phyloP scores from a whole-genome alignment of 2,113 vertebrate species.

The Grallaria varia region DNA sequence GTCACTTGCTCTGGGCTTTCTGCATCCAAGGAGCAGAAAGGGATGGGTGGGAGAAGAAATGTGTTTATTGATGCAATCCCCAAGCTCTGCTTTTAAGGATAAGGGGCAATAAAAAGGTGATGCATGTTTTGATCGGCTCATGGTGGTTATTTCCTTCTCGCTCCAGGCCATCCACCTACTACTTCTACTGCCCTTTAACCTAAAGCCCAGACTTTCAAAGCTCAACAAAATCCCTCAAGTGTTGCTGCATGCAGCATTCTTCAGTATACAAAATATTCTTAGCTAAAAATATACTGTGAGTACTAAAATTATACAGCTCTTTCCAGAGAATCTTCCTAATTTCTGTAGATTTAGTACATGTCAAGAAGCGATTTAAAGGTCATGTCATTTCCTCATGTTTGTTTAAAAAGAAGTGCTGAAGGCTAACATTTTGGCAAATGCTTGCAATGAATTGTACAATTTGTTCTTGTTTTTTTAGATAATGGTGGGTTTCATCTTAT shows the following conservation, averaged over 20 bases:
- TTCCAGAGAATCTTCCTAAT: constrained; percentile 41
- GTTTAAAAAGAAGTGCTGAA: constrained; percentile 10
- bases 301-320: constrained; percentile 28
- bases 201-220: not conserved
- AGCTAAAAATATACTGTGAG: constrained; percentile 43
- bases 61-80: not conserved
- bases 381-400: constrained; percentile 42
- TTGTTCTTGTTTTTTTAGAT: not conserved
- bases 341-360: constrained; percentile 33
- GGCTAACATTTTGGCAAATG: constrained; percentile 8
- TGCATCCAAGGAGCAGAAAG: not conserved
- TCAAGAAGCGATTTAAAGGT: constrained; percentile 42
- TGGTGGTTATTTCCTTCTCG: not conserved
- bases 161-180: not conserved
- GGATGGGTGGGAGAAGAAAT: not conserved
- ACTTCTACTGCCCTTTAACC: not conserved
- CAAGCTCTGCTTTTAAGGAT: not conserved
- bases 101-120: not conserved
- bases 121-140: not conserved
- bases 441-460: not conserved
- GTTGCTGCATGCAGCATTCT: not conserved
- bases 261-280: not conserved
- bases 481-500: not conserved
- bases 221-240: not conserved
- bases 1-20: not conserved